Conservation (phyloP, 2,888 invertebrate species). For the Matsumyia berberina region DNA sequence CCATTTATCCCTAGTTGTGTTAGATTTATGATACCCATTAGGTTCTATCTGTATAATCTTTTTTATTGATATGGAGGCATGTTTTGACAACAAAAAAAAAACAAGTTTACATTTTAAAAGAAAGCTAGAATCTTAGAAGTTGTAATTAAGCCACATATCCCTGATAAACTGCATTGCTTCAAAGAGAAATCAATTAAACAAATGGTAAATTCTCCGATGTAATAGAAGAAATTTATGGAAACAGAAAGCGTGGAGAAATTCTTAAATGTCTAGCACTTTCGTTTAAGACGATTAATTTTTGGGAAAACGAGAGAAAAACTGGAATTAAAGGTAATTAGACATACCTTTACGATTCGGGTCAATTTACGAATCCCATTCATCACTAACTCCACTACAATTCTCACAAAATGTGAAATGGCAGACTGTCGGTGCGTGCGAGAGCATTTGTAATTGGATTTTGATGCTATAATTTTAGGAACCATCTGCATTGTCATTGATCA, state of each 20-base stretch:
- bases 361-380: slow-evolving; percentile 44
- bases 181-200: slow-evolving; percentile 45
- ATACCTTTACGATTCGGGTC: slow-evolving; percentile 52
- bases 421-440: neutral
- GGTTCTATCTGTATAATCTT: slow-evolving; percentile 8
- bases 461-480: slow-evolving; percentile 20
- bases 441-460: slow-evolving; percentile 45
- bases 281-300: slow-evolving; percentile 65
- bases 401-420: neutral
- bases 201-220: slow-evolving; percentile 9
- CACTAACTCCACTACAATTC: slow-evolving; percentile 15
- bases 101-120: too few species aligned
- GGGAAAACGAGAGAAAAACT: slow-evolving; percentile 44
- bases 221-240: slow-evolving; percentile 21
- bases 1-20: slow-evolving; percentile 15
- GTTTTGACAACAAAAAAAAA: too few species aligned
- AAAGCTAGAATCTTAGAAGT: too few species aligned
- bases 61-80: too few species aligned
- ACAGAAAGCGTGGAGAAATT: slow-evolving; percentile 65
- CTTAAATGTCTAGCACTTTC: slow-evolving; percentile 57
- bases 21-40: slow-evolving; percentile 2
- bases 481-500: slow-evolving; percentile 20
- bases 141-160: neutral
- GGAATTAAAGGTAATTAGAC: slow-evolving; percentile 57
- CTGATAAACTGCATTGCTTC: neutral